phyloP scores from a whole-genome alignment of 2,797 vertebrate species.

The Anabacerthia variegaticeps region DNA sequence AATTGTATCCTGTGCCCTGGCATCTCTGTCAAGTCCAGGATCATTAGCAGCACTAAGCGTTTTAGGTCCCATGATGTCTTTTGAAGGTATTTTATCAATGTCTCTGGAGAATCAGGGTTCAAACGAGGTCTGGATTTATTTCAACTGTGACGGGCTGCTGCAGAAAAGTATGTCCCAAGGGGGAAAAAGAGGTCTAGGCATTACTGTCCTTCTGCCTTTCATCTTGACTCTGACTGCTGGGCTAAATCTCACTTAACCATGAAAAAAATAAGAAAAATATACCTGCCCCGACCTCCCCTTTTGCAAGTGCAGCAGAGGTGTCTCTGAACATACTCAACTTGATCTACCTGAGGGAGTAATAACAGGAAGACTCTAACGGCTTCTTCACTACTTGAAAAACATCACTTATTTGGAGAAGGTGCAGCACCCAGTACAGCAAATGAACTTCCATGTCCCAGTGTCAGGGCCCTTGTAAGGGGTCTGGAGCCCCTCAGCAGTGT shows the following conservation, averaged over 20 bases:
- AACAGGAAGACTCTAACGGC: not conserved
- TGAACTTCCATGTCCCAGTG: fast-evolving
- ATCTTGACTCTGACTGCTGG: not conserved
- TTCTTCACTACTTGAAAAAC: not conserved
- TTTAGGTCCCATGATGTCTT: not conserved
- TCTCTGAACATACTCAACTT: not conserved
- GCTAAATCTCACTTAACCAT: not conserved
- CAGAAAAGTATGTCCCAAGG: not conserved
- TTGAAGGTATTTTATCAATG: not conserved
- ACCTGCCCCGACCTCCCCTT: not conserved
- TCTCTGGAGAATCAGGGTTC: not conserved
- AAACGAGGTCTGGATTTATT: not conserved
- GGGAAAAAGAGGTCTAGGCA: not conserved
- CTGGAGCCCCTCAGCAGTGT: fast-evolving
- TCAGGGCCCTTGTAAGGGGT: not conserved
- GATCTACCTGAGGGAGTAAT: not conserved
- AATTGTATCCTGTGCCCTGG: not conserved
- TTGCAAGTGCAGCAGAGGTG: fast-evolving
- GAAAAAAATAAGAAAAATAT: not conserved
- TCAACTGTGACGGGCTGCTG: not conserved
- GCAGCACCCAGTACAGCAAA: not conserved
- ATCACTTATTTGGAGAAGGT: not conserved
- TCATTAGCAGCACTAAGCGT: not conserved
- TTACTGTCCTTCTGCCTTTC: not conserved
- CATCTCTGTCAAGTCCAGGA: not conserved